phyloP scores from a whole-genome alignment of 2,888 invertebrate species.

The Heteromurus nitidus region DNA sequence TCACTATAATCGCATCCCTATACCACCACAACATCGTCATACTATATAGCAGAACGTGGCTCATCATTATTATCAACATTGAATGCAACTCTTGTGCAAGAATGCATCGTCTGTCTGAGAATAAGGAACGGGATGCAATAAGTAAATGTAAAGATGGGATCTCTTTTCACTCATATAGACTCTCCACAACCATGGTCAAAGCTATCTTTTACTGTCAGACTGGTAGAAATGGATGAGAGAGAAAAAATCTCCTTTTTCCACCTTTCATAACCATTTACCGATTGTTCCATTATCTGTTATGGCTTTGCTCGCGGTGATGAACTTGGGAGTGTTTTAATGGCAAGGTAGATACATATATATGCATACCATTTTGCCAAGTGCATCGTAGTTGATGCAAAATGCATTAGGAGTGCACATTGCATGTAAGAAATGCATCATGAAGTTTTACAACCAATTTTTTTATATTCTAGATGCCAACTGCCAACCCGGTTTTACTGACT shows the following conservation, averaged over 20 bases:
- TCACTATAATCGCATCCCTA: conserved; percentile 34
- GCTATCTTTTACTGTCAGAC: conserved; percentile 40
- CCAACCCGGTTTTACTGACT: background rate
- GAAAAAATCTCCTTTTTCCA: conserved; percentile 30
- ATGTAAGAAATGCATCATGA: background rate
- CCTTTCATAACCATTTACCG: conserved; percentile 12
- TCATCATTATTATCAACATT: background rate
- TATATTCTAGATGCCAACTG: too few relatives aligned
- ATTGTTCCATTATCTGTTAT: background rate
- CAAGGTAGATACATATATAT: background rate
- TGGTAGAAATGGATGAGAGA: conserved; percentile 32
- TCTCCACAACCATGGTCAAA: background rate
- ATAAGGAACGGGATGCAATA: conserved; percentile 3
- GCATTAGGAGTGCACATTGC: background rate
- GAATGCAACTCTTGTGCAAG: conserved; percentile 43
- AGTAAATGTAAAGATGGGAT: conserved; percentile 42
- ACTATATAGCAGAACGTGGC: conserved; percentile 17
- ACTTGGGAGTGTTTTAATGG: background rate
- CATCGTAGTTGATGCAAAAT: background rate
- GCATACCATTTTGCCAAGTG: background rate
- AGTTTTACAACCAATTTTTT: background rate
- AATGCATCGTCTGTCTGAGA: conserved; percentile 34
- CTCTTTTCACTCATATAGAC: conserved; percentile 14
- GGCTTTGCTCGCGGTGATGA: background rate
- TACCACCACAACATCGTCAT: background rate